These are phyloP conservation scores for Theonella swinhoei DNA, from an alignment of 37 sponge, comb jelly and placozoan species.

Conservation along the genomic window DNA sequence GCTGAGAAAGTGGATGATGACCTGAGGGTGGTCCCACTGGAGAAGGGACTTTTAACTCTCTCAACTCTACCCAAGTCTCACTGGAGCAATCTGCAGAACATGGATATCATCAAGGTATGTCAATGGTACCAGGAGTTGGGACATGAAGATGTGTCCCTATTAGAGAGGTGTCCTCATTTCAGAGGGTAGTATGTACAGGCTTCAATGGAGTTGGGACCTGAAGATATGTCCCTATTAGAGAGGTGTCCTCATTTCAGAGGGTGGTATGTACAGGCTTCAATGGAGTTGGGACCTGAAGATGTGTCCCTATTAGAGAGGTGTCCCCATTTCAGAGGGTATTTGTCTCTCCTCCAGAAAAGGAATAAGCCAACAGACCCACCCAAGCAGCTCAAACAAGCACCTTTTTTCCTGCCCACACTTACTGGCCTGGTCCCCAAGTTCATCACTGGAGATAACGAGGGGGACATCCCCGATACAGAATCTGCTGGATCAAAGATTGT, in stretches of 20 bases:
- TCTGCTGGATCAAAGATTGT: slow-evolving; percentile 47
- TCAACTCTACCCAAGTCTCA: slow-evolving; percentile 83
- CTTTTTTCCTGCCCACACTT: slow-evolving; percentile 93
- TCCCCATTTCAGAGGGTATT: not conserved
- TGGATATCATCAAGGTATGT: slow-evolving; percentile 87
- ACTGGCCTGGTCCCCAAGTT: slow-evolving; percentile 78
- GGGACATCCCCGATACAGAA: slow-evolving; percentile 14
- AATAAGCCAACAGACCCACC: slow-evolving; percentile 97
- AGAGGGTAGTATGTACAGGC: no score
- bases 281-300: no score
- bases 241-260: no score
- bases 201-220: no score
- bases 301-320: no score
- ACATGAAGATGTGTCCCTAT: no score
- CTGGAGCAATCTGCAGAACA: slow-evolving; percentile 79
- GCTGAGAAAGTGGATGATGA: not conserved
- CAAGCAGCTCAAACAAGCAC: slow-evolving; percentile 74
- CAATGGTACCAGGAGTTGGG: not conserved
- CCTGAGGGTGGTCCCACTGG: slow-evolving; percentile 26
- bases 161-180: no score
- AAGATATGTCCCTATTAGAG: no score
- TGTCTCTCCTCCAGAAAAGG: slow-evolving; percentile 15
- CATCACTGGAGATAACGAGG: slow-evolving; percentile 37
- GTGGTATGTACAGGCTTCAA: no score
- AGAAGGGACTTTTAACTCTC: slow-evolving; percentile 72